Evolutionary conservation across 2,113 vertebrate species (phyloP), one percentile per base, ranked within the genome.

Genomic region (Oreocharis arfaki): DNA sequence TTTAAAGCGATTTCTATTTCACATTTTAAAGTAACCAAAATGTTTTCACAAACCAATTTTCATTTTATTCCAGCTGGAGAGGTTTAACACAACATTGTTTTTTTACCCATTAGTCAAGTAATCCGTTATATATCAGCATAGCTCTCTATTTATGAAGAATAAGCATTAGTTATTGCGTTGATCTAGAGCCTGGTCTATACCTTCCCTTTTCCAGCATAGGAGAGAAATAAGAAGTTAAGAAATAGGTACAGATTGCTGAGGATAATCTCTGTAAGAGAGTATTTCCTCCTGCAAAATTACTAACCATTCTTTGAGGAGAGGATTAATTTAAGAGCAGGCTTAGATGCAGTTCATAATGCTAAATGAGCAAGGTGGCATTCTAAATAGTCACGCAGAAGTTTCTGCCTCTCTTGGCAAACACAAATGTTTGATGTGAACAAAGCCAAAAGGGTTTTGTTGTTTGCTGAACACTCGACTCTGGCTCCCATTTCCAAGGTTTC

Each of bases 351-450:
- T 86, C 37, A 33, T 49, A 88, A 83, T 87, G 73, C 60, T 75
- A 92, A 80, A 90, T 53, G 81, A 95, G 89, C 93, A 97, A 97
- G 84, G 79, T 94, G 89, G 75, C 42, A 70, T 74, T 69, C 47
- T 74, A 69, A 73, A 60, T 11, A 91, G 88, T 75, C 76, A 86
- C 1, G 2, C 56, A 70, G 37, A 87, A 78, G 69, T 68, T 84
- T 90, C 69, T 87, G 59, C 47, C 83, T 86, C 26, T 77, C 41
- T 59, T 35, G 61, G 61, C 67, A 79, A 90, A 84, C 44, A 83
- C 39, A 79, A 88, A n/a, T 47, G 17, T 87, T 89, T 84, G 39
- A 89, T 32, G 60, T 53, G 60, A 94, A 79, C 50, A 56, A 79
- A 88, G 37, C 28, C 64, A 65, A 71, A 86, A 83, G 14, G 37